A percentile compares a stretch with the other conserved stretches of the same genome.
Evolutionary conservation across 2,797 vertebrate genomes (phyloP).

Genomic region (Sebastes glaucus): DNA sequence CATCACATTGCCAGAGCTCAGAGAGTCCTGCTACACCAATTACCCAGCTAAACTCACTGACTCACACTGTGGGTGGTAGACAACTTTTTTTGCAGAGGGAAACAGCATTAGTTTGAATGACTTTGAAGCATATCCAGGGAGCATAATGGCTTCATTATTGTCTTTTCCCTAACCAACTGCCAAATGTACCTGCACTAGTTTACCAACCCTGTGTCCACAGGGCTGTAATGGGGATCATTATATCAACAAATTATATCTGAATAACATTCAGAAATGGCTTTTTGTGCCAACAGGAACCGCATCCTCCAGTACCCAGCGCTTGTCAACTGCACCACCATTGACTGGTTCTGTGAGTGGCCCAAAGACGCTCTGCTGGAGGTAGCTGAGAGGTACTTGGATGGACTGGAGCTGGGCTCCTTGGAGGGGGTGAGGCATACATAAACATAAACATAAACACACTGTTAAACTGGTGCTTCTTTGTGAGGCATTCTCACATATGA

Average conservation of each 20-base stretch:
- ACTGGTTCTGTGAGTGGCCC: constrained; percentile 95
- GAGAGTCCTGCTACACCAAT: constrained; percentile 9
- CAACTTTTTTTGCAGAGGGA: background rate
- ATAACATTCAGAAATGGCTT: background rate
- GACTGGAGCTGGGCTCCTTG: constrained; percentile 80
- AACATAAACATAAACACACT: background rate
- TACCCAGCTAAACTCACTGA: background rate
- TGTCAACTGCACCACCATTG: constrained; percentile 91
- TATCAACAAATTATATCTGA: background rate
- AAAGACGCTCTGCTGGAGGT: constrained; percentile 90
- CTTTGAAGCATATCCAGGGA: background rate
- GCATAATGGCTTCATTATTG: background rate
- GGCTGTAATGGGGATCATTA: background rate
- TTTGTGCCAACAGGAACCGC: constrained; percentile 74
- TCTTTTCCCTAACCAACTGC: background rate
- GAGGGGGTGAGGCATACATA: constrained; percentile 80
- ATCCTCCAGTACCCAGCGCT: constrained; percentile 92
- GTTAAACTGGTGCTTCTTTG: background rate
- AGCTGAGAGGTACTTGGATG: constrained; percentile 87
- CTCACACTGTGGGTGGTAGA: background rate
- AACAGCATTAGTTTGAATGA: background rate
- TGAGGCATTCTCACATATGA: background rate
- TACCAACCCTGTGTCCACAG: background rate
- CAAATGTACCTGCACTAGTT: background rate
- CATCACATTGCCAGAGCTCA: constrained; percentile 18